Evolutionary conservation across 2,797 vertebrate genomes (phyloP).

Genomic region (Cyclopterus lumpus): DNA sequence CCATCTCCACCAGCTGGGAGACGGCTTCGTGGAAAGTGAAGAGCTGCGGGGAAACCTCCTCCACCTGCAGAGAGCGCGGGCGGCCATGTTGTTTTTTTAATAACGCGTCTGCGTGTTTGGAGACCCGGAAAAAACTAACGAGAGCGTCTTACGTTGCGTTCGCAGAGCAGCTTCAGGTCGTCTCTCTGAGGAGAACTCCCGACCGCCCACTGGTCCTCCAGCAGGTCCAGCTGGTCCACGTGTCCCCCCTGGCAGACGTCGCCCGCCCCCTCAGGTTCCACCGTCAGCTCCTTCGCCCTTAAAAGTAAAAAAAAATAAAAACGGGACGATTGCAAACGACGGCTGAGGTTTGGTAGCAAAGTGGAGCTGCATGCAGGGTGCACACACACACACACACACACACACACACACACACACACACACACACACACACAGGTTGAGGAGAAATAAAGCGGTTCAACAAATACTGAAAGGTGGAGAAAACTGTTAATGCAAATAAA

Average conservation of each 20-base stretch:
- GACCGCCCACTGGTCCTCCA: conserved; percentile 96
- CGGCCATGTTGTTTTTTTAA: no score
- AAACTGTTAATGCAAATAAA: neutral
- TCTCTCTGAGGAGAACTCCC: conserved; percentile 96
- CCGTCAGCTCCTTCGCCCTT: conserved; percentile 92
- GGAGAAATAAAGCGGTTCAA: neutral
- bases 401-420: no score
- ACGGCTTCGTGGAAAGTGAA: conserved; percentile 98
- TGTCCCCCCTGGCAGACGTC: conserved; percentile 88
- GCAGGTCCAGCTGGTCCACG: conserved; percentile 91
- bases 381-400: no score
- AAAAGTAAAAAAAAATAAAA: neutral
- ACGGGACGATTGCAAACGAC: neutral
- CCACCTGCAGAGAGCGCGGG: conserved; percentile 87
- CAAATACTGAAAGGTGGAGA: neutral
- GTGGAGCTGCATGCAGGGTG: neutral
- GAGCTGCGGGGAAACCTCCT: conserved; percentile 96
- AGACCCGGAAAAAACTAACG: no score
- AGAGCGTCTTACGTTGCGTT: conserved; percentile 98
- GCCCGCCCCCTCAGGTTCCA: conserved; percentile 82
- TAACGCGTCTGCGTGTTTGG: no score
- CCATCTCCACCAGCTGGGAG: conserved; percentile 98
- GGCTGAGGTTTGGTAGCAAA: neutral
- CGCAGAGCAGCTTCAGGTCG: conserved; percentile 97
- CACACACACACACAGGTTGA: neutral